A percentile compares a stretch with the other conserved stretches of the same genome.
These are phyloP conservation scores for Colletes latitarsis DNA, from an alignment of 1,140 invertebrate genomes.

Conservation along the genomic window DNA sequence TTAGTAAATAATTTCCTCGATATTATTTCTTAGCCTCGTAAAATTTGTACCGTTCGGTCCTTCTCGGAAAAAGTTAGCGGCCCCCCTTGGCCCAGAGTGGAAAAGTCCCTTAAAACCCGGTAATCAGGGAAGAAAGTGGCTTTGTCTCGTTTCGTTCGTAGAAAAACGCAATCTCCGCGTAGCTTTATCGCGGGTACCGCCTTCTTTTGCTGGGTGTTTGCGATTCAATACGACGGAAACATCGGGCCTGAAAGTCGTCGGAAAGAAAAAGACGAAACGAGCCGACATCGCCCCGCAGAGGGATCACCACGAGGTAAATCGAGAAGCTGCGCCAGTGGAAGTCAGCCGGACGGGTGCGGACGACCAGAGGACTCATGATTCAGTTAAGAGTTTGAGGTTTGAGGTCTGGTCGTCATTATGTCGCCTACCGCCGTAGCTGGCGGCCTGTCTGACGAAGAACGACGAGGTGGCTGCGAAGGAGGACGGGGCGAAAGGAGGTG, in stretches of 20 bases:
- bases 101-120: too few species aligned
- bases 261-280: constrained; percentile 55
- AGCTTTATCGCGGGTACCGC: not conserved
- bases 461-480: constrained; percentile 38
- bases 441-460: constrained; percentile 59
- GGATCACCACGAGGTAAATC: constrained; percentile 61
- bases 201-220: constrained; percentile 44
- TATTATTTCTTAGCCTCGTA: too few species aligned
- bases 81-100: too few species aligned
- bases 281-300: constrained; percentile 47
- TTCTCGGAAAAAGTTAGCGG: too few species aligned
- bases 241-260: constrained; percentile 32
- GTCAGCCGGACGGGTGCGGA: constrained; percentile 52
- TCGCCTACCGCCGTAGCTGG: constrained; percentile 67
- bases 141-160: too few species aligned
- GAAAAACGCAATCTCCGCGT: constrained; percentile 19
- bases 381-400: constrained; percentile 76
- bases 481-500: constrained; percentile 29
- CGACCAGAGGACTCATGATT: constrained; percentile 71
- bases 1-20: too few species aligned
- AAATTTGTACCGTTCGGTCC: too few species aligned
- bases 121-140: too few species aligned
- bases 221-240: constrained; percentile 63
- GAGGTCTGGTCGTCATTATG: constrained; percentile 73
- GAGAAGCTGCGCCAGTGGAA: constrained; percentile 60